These are phyloP conservation scores for Colinus virginianus DNA, from an alignment of 2,113 vertebrate genomes.

Conservation along the genomic window DNA sequence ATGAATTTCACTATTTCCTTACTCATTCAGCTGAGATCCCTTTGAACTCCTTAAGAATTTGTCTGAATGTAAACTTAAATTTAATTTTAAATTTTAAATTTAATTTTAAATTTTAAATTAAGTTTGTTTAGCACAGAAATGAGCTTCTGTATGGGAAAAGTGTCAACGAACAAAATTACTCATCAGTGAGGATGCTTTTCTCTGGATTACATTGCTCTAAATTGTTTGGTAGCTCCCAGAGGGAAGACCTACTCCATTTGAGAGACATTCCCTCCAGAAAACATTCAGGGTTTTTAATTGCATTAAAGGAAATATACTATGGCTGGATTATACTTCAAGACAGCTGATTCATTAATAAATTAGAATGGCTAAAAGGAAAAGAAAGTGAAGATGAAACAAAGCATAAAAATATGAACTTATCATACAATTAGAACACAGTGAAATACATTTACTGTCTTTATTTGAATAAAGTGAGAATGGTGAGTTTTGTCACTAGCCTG, in stretches of 20 bases:
- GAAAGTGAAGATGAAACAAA: constrained; percentile 11
- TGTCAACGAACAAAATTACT: background rate
- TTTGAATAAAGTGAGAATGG: constrained; percentile 10
- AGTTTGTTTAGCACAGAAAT: background rate
- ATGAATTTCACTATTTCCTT: background rate
- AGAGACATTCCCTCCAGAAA: constrained; percentile 61
- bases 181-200: background rate
- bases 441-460: constrained; percentile 16
- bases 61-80: background rate
- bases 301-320: constrained; percentile 50
- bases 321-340: constrained; percentile 49
- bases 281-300: constrained; percentile 54
- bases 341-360: constrained; percentile 68
- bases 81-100: too few species aligned
- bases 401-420: constrained; percentile 15
- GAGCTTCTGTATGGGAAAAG: background rate
- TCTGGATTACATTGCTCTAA: constrained; percentile 35
- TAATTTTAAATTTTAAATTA: too few species aligned
- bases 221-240: constrained; percentile 31
- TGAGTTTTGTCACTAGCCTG: constrained; percentile 19
- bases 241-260: constrained; percentile 26
- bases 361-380: constrained; percentile 31
- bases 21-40: background rate
- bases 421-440: constrained; percentile 33
- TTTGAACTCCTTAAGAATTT: background rate